These are phyloP conservation scores for Ciconia maguari DNA, from an alignment of 2,113 vertebrate genomes.

Conservation along the genomic window DNA sequence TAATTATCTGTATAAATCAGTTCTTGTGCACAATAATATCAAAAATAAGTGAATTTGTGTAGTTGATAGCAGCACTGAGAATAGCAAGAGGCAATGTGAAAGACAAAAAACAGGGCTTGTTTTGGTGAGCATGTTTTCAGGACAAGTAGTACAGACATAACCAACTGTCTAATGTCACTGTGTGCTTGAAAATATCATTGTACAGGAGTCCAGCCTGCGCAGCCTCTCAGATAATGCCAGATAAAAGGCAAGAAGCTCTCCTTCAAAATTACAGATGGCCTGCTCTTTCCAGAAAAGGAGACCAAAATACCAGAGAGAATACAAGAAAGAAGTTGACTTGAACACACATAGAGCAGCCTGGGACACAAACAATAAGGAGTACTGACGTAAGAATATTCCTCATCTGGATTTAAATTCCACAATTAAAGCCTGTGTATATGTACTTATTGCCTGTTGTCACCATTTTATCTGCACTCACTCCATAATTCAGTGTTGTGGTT, in stretches of 20 bases:
- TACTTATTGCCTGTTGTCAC: neutral
- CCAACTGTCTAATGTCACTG: constrained; percentile 22
- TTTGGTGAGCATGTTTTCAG: neutral
- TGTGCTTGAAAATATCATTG: neutral
- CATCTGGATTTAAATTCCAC: neutral
- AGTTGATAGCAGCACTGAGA: neutral
- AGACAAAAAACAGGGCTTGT: constrained; percentile 32
- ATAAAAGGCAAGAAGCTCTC: constrained; percentile 36
- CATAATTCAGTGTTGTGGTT: neutral
- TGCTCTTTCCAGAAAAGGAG: neutral
- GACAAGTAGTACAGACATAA: neutral
- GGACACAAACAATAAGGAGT: neutral
- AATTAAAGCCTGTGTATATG: neutral
- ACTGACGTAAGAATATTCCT: neutral
- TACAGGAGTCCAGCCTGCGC: constrained; percentile 27
- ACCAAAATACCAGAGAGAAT: neutral
- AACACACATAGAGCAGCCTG: neutral
- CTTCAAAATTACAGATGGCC: neutral
- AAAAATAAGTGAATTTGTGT: neutral
- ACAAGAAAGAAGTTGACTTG: neutral
- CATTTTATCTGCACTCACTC: neutral
- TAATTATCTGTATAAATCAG: neutral
- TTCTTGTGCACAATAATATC: neutral
- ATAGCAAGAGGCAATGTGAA: neutral
- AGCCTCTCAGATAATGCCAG: constrained; percentile 16